Conservation (phyloP, 2,797 vertebrate species). For the Scolopax bukidnonensis region DNA sequence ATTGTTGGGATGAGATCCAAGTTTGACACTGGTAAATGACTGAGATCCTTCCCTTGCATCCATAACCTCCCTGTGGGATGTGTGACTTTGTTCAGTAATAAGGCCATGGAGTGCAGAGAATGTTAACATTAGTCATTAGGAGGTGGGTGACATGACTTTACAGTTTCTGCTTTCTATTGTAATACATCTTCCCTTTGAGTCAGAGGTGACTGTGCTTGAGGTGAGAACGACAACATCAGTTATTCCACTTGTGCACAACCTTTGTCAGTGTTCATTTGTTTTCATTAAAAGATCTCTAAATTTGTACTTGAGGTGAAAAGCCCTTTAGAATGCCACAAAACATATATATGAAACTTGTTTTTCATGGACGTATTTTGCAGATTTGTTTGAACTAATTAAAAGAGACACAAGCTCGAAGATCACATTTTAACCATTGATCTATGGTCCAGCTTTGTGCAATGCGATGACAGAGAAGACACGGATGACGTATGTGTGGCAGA, state of each 20-base stretch:
- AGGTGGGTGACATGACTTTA: neutral
- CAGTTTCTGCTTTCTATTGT: neutral
- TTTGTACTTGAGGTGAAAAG: neutral
- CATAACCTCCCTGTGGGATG: neutral
- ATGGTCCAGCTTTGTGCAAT: fast-evolving
- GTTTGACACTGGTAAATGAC: neutral
- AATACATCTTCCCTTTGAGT: neutral
- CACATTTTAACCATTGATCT: neutral
- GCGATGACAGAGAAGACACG: neutral
- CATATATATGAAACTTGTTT: neutral
- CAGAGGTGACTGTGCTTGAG: neutral
- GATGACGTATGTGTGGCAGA: neutral
- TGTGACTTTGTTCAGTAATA: neutral
- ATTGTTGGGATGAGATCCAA: neutral
- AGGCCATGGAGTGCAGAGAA: neutral
- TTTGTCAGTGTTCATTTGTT: neutral
- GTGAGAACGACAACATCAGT: neutral
- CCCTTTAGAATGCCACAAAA: neutral
- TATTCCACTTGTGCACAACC: neutral
- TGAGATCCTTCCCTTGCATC: neutral
- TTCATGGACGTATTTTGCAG: neutral
- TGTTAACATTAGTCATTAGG: neutral
- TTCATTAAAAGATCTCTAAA: neutral
- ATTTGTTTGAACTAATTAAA: neutral
- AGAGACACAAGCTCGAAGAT: neutral